These are phyloP conservation scores for Epinotia demarniana DNA, from an alignment of 2,888 invertebrate genomes.

Conservation along the genomic window DNA sequence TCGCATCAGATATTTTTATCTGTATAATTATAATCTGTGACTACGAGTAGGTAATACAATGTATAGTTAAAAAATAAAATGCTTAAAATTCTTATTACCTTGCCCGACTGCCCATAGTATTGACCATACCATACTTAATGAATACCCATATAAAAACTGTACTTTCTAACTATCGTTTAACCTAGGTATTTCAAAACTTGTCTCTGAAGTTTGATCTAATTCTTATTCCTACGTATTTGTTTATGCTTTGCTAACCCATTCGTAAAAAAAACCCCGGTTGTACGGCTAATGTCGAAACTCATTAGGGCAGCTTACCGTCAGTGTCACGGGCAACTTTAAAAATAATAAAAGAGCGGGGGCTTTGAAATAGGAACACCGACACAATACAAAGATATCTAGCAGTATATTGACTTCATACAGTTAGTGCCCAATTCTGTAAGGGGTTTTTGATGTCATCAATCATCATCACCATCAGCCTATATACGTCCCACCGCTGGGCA, in stretches of 20 bases:
- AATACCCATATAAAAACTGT: background rate
- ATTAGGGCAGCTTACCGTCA: slow-evolving; percentile 81
- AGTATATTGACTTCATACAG: background rate
- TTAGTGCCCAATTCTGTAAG: background rate
- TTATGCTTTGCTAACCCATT: slow-evolving; percentile 63
- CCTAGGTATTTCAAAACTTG: background rate
- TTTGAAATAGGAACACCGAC: slow-evolving; percentile 75
- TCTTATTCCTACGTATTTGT: slow-evolving; percentile 25
- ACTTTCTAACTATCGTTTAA: background rate
- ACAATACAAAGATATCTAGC: slow-evolving; percentile 56
- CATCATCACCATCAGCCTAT: no score
- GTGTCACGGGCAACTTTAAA: slow-evolving; percentile 81
- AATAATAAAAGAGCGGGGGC: slow-evolving; percentile 71
- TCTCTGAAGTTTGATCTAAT: background rate
- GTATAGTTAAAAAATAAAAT: no score
- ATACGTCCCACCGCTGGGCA: no score
- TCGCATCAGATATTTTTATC: no score
- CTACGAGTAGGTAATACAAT: no score
- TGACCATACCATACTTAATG: background rate
- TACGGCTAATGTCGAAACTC: slow-evolving; percentile 81
- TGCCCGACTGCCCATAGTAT: no score
- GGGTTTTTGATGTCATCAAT: no score
- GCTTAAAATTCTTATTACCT: no score
- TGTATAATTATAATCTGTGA: no score
- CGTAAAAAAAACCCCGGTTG: slow-evolving; percentile 71